phyloP scores from a whole-genome alignment of 2,797 vertebrate species.

The Hydrocynus forskahlii region DNA sequence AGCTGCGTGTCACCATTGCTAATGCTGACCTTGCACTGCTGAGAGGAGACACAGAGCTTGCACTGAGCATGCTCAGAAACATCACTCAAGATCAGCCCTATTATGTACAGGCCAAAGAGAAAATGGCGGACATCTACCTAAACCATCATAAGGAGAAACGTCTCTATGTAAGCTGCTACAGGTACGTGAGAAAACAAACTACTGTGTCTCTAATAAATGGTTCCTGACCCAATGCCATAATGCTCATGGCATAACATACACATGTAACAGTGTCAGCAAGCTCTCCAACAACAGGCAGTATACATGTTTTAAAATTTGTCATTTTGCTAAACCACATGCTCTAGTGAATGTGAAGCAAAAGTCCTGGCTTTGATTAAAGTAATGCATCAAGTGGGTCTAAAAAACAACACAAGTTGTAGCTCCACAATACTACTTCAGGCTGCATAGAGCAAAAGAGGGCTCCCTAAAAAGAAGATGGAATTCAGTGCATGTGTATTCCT shows the following conservation, averaged over 20 bases:
- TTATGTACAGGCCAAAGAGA: constrained; percentile 92
- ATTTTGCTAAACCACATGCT: not conserved
- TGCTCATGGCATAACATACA: not conserved
- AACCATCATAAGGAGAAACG: constrained; percentile 92
- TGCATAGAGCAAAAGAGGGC: not conserved
- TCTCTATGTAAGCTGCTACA: constrained; percentile 91
- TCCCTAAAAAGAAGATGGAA: not conserved
- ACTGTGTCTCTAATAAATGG: too few species aligned
- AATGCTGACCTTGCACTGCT: constrained; percentile 90
- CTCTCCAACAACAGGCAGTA: not conserved
- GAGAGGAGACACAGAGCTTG: constrained; percentile 89
- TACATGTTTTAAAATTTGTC: not conserved
- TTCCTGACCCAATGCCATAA: not conserved
- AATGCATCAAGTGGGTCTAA: too few species aligned
- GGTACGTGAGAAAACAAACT: constrained; percentile 72
- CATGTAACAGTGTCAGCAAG: not conserved
- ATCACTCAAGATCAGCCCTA: constrained; percentile 90
- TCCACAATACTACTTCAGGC: too few species aligned
- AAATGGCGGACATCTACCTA: constrained; percentile 96
- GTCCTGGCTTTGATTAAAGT: too few species aligned
- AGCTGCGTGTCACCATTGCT: constrained; percentile 89
- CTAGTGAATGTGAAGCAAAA: too few species aligned
- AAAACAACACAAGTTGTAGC: too few species aligned
- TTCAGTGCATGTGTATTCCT: too few species aligned
- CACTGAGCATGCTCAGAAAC: constrained; percentile 91